A percentile compares a stretch with the other conserved stretches of the same genome.
Conservation (phyloP, 2,888 invertebrate genomes). For the Hoplodrina blanda region DNA sequence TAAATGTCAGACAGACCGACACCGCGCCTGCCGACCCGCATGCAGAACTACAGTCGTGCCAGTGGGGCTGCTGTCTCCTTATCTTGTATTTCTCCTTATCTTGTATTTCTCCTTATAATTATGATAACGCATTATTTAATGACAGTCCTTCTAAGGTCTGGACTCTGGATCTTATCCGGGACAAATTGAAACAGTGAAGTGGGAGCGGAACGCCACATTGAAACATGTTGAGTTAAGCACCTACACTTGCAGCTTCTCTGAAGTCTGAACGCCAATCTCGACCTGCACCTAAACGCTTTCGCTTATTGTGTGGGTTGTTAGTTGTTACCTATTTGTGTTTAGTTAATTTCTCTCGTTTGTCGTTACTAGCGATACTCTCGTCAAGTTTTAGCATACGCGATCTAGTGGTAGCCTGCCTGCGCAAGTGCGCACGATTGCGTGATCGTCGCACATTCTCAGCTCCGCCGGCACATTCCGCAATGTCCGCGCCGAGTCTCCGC, state of each 20-base stretch:
- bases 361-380: not conserved
- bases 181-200: too few relatives aligned
- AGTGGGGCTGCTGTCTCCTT: not conserved
- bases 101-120: not conserved
- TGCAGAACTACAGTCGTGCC: conserved; percentile 11
- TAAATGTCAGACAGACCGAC: conserved; percentile 55
- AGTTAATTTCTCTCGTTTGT: not conserved
- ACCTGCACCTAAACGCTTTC: not conserved
- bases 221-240: not conserved
- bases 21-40: conserved; percentile 3
- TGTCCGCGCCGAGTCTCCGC: conserved; percentile 10
- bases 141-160: not conserved
- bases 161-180: not conserved
- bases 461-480: conserved; percentile 35
- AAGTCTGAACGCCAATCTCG: not conserved
- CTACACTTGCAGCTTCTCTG: not conserved
- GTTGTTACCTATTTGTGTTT: too few relatives aligned
- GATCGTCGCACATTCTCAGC: conserved; percentile 27
- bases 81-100: not conserved
- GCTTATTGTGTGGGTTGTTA: not conserved
- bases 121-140: not conserved
- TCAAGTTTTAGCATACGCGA: conserved; percentile 8
- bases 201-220: too few relatives aligned
- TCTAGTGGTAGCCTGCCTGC: conserved; percentile 9
- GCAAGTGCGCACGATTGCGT: conserved; percentile 23